Percentiles rank a stretch among this genome's conserved stretches.
Evolutionary conservation across 2,113 vertebrate species (phyloP).

Genomic region (Podarcis cretensis): DNA sequence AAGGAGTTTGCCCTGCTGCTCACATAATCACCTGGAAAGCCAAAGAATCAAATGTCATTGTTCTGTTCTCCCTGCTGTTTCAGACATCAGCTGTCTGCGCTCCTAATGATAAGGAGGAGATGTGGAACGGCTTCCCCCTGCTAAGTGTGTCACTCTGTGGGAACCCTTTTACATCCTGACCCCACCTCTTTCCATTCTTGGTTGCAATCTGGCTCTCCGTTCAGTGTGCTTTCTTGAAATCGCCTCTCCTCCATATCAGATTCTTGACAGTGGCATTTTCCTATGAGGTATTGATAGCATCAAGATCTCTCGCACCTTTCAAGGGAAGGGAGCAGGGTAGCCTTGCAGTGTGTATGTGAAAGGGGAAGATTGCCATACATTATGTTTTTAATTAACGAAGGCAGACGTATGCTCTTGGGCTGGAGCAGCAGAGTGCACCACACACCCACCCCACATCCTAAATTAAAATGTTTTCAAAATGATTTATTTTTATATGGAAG

Average conservation of each 20-base stretch:
- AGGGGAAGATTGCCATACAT: not conserved
- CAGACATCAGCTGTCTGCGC: not conserved
- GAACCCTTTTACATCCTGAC: not conserved
- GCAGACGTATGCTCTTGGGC: not conserved
- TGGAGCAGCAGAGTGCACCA: not conserved
- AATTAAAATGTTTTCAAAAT: not conserved
- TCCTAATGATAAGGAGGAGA: not conserved
- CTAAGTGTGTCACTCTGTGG: not conserved
- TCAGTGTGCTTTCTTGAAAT: not conserved
- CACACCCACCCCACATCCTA: not conserved
- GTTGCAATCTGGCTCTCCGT: not conserved
- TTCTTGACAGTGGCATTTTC: not conserved
- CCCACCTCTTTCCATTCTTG: not conserved
- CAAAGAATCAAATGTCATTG: not conserved
- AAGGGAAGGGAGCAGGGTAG: not conserved
- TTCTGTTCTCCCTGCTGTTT: constrained; percentile 22
- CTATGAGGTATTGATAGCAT: not conserved
- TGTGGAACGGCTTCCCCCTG: constrained; percentile 17
- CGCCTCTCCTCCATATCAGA: not conserved
- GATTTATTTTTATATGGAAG: not conserved
- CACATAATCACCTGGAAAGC: not conserved
- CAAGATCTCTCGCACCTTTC: not conserved
- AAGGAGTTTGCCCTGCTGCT: not conserved
- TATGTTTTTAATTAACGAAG: not conserved
- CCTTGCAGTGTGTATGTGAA: not conserved